Percentiles rank a stretch among this genome's conserved stretches.
Conservation (phyloP, 2,797 vertebrate species). For the Betta splendens region DNA sequence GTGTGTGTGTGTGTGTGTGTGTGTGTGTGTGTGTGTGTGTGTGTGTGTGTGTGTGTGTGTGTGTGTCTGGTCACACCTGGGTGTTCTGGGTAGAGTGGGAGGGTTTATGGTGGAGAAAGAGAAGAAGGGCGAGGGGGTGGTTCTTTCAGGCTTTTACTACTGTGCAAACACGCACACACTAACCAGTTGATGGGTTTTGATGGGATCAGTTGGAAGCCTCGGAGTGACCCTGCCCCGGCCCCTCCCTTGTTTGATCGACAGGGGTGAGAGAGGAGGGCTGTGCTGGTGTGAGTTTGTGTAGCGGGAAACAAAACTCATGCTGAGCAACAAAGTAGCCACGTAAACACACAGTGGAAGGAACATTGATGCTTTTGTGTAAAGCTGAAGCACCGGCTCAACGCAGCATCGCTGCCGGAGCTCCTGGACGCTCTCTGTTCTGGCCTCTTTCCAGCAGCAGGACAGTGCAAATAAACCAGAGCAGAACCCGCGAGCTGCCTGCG, state of each 20-base stretch:
- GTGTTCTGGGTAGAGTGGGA: conserved; percentile 58
- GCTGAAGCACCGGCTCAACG: too few species aligned
- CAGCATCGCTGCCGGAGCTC: too few species aligned
- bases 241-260: conserved; percentile 76
- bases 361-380: too few species aligned
- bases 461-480: too few species aligned
- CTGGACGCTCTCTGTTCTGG: too few species aligned
- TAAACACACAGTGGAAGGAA: too few species aligned
- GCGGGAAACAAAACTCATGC: background rate
- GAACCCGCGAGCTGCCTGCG: too few species aligned
- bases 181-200: conserved; percentile 77
- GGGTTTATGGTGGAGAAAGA: conserved; percentile 58
- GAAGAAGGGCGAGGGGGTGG: conserved; percentile 33
- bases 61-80: conserved; percentile 62
- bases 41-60: conserved; percentile 4
- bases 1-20: conserved; percentile 12
- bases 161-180: conserved; percentile 71
- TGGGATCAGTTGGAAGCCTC: conserved; percentile 78
- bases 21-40: conserved; percentile 13
- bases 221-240: conserved; percentile 70
- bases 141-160: conserved; percentile 77
- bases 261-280: conserved; percentile 41
- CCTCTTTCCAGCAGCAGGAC: too few species aligned
- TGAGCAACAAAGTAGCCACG: too few species aligned
- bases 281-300: conserved; percentile 1